Evolutionary conservation across 2,888 invertebrate species (phyloP).

Genomic region (Crossocerus cetratus): DNA sequence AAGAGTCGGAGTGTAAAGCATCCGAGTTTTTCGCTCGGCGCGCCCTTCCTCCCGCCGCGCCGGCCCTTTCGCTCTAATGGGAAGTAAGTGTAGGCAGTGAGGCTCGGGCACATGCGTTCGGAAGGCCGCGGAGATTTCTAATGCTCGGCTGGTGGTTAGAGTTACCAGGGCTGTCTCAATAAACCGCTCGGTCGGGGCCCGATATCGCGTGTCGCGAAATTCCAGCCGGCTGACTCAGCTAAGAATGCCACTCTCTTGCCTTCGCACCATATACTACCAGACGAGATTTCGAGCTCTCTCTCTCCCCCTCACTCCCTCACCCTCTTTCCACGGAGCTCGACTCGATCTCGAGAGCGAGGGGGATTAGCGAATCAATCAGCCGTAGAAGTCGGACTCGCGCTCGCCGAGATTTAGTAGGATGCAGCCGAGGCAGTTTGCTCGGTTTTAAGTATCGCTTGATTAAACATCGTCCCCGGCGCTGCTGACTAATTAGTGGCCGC

Average conservation of each 20-base stretch:
- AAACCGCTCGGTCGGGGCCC: slow-evolving; percentile 46
- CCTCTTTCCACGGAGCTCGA: neutral
- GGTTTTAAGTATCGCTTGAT: neutral
- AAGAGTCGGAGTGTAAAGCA: neutral
- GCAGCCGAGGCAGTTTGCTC: no score
- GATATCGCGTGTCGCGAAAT: slow-evolving; percentile 63
- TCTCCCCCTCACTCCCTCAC: neutral
- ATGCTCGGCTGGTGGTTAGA: slow-evolving; percentile 43
- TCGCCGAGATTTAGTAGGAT: neutral
- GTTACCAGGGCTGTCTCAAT: slow-evolving; percentile 53
- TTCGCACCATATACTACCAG: neutral
- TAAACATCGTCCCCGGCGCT: neutral
- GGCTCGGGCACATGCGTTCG: slow-evolving; percentile 24
- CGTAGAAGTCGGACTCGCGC: neutral
- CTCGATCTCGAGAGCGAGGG: neutral
- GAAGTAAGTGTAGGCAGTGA: neutral
- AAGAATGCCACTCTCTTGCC: slow-evolving; percentile 29
- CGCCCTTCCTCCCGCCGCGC: neutral
- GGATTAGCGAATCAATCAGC: neutral
- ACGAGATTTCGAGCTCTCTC: neutral
- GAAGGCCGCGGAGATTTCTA: slow-evolving; percentile 51
- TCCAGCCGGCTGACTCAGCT: slow-evolving; percentile 54
- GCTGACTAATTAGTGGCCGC: neutral
- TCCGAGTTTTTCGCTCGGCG: neutral
- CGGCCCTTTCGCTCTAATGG: slow-evolving; percentile 22